phyloP scores from a whole-genome alignment of 2,113 vertebrate species.

The Nerophis lumbriciformis region DNA sequence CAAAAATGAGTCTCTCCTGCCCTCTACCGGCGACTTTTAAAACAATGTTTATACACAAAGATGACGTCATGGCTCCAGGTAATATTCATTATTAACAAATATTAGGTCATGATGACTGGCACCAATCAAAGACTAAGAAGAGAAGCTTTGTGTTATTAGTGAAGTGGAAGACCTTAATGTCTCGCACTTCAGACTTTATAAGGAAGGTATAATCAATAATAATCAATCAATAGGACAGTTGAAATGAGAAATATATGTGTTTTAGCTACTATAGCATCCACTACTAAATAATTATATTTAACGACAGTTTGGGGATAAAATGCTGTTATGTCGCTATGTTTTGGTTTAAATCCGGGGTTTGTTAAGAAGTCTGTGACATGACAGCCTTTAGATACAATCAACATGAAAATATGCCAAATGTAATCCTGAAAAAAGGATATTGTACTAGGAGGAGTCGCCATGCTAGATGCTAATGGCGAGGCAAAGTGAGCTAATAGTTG shows the following conservation, averaged over 20 bases:
- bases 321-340: not conserved
- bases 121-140: constrained; percentile 39
- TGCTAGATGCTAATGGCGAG: not conserved
- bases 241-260: too few relatives aligned
- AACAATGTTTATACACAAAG: constrained; percentile 9
- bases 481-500: constrained; percentile 26
- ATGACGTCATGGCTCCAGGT: constrained; percentile 66
- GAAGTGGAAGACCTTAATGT: constrained; percentile 24
- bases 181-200: constrained; percentile 4
- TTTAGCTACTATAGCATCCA: not conserved
- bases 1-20: constrained; percentile 42
- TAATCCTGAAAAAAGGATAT: constrained; percentile 1
- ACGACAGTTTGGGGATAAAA: not conserved
- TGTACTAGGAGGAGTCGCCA: not conserved
- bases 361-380: not conserved
- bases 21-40: constrained; percentile 37
- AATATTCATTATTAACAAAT: constrained; percentile 50
- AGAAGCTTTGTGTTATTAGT: constrained; percentile 19
- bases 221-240: too few relatives aligned
- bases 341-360: not conserved
- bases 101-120: constrained; percentile 59
- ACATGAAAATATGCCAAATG: not conserved
- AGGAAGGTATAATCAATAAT: too few relatives aligned
- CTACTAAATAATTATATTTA: not conserved
- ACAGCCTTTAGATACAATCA: not conserved